Conservation (phyloP, 2,797 vertebrate genomes). For the Carapus acus region DNA sequence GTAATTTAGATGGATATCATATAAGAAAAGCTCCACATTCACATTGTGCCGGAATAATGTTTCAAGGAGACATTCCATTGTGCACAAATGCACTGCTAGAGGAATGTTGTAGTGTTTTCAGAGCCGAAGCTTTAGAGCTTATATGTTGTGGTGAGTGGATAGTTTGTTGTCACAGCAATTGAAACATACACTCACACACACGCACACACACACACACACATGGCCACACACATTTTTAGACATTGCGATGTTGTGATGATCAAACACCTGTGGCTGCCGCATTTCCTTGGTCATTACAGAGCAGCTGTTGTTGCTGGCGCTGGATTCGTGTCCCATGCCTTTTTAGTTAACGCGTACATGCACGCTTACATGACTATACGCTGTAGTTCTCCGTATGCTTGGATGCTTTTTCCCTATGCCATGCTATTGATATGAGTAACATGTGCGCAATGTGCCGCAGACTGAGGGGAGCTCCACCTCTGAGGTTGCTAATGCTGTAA, state of each 20-base stretch:
- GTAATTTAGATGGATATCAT: too few relatives aligned
- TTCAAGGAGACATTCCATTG: too few relatives aligned
- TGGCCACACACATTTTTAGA: conserved; percentile 13
- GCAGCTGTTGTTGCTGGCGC: conserved; percentile 23
- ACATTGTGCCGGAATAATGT: too few relatives aligned
- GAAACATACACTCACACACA: conserved; percentile 15
- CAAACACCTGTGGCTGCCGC: conserved; percentile 19
- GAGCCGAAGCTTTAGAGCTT: too few relatives aligned
- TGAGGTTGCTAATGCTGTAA: conserved; percentile 60
- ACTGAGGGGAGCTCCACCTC: conserved; percentile 55
- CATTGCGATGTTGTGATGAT: too few relatives aligned
- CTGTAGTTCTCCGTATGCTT: conserved; percentile 61
- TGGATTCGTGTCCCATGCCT: conserved; percentile 47
- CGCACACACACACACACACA: conserved; percentile 14
- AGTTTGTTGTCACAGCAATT: neutral
- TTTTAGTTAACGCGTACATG: conserved; percentile 25
- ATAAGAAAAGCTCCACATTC: too few relatives aligned
- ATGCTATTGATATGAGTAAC: conserved; percentile 71
- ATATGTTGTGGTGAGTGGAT: too few relatives aligned
- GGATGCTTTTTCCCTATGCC: conserved; percentile 71
- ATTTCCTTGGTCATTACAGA: conserved; percentile 28
- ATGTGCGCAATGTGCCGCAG: conserved; percentile 66
- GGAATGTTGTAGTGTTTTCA: too few relatives aligned
- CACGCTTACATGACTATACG: conserved; percentile 39
- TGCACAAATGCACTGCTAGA: too few relatives aligned